These are phyloP conservation scores for Sisor rabdophorus DNA, from an alignment of 2,113 vertebrate genomes.

Conservation along the genomic window DNA sequence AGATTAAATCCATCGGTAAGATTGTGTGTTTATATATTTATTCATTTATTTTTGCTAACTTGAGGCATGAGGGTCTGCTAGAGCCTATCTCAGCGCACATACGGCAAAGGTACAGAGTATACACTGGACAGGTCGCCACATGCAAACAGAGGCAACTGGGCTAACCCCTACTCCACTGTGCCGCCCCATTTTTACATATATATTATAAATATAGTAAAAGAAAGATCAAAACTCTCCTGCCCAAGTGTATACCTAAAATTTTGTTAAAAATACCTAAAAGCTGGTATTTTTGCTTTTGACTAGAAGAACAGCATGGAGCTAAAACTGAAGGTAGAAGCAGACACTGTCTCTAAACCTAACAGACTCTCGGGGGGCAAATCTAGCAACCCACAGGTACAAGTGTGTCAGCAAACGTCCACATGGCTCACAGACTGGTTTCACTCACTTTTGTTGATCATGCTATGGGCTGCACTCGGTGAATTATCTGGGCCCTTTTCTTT, in stretches of 20 bases:
- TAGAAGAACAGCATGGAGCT: constrained; percentile 59
- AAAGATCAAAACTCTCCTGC: not conserved
- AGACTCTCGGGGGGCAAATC: constrained; percentile 72
- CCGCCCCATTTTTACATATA: too few species aligned
- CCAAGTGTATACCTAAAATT: not conserved
- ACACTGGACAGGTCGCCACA: too few species aligned
- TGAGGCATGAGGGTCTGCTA: too few species aligned
- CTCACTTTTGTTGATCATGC: not conserved
- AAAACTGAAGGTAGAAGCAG: constrained; percentile 66
- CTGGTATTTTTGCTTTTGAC: constrained; percentile 20
- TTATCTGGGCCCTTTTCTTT: not conserved
- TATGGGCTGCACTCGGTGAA: constrained; percentile 9
- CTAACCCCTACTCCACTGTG: too few species aligned
- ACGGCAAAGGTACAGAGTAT: too few species aligned
- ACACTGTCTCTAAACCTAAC: constrained; percentile 67
- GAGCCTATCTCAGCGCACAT: too few species aligned
- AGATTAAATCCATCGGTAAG: not conserved
- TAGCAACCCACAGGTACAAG: constrained; percentile 72
- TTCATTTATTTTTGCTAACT: too few species aligned
- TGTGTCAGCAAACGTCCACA: not conserved
- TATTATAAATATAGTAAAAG: not conserved
- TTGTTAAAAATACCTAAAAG: not conserved
- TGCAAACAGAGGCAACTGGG: too few species aligned
- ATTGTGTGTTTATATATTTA: not conserved
- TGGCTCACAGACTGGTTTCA: not conserved